Evolutionary conservation across 2,113 vertebrate genomes (phyloP).

Genomic region (Australoheros scitulus): DNA sequence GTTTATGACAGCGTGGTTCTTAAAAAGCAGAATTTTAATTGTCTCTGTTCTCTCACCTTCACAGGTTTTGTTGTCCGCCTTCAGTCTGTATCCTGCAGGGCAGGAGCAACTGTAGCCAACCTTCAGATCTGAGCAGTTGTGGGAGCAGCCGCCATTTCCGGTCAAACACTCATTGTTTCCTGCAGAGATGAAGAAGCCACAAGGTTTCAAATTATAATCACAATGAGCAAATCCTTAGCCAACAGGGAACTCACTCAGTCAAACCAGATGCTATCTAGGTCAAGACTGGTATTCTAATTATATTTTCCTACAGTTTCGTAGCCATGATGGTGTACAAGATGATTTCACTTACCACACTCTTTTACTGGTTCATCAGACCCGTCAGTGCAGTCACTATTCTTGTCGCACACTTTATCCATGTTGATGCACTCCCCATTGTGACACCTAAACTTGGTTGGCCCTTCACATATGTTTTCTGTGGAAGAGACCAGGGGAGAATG

Average conservation of each 20-base stretch:
- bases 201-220: background rate
- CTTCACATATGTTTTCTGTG: conserved; percentile 81
- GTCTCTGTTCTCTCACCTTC: conserved; percentile 77
- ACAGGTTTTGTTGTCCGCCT: conserved; percentile 73
- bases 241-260: background rate
- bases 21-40: background rate
- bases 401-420: conserved; percentile 83
- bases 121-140: conserved; percentile 83
- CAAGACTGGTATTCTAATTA: background rate
- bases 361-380: conserved; percentile 85
- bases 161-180: conserved; percentile 84
- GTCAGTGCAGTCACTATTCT: conserved; percentile 81
- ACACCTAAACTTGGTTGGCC: conserved; percentile 82
- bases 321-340: background rate
- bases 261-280: conserved; percentile 37
- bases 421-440: conserved; percentile 85
- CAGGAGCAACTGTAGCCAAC: conserved; percentile 86
- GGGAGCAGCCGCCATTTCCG: conserved; percentile 84
- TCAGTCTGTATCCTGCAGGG: conserved; percentile 80
- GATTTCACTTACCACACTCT: conserved; percentile 82
- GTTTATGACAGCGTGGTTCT: background rate
- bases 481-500: background rate
- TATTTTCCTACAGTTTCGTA: conserved; percentile 23
- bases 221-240: conserved; percentile 10
- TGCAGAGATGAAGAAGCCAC: conserved; percentile 49